Evolutionary conservation across 2,797 vertebrate species (phyloP).

Genomic region (Oreortyx pictus): DNA sequence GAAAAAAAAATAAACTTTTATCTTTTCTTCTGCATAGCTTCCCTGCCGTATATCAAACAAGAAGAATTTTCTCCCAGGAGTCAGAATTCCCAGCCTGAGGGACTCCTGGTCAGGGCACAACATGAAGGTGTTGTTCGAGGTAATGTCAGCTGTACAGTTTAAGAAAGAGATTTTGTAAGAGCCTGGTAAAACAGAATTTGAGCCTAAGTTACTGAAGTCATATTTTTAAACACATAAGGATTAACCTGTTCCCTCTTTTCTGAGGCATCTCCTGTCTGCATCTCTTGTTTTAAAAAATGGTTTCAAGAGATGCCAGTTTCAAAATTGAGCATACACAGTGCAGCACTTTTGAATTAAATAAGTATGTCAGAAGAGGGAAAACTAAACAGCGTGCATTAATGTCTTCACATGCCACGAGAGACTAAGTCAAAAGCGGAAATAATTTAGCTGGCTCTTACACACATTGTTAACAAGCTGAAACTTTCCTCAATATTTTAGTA

Average conservation of each 20-base stretch:
- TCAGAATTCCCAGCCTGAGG: constrained; percentile 86
- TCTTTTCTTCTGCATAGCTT: constrained; percentile 49
- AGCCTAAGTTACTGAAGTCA: not conserved
- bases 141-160: constrained; percentile 59
- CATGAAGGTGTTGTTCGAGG: constrained; percentile 91
- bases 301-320: not conserved
- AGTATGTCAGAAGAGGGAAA: not conserved
- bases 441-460: not conserved
- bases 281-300: not conserved
- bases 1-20: not conserved
- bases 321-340: not conserved
- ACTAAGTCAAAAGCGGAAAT: not conserved
- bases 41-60: constrained; percentile 88
- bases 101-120: constrained; percentile 86
- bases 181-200: not conserved
- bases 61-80: constrained; percentile 89
- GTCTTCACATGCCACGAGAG: not conserved
- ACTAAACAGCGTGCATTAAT: not conserved
- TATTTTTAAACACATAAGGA: not conserved
- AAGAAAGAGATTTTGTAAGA: not conserved
- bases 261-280: not conserved
- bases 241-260: not conserved
- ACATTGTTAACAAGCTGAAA: not conserved
- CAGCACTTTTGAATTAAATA: not conserved
- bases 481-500: not conserved